Base-by-base conservation (phyloP, 2,797 vertebrate genomes). In the Semaprochilodus insignis region DNA sequence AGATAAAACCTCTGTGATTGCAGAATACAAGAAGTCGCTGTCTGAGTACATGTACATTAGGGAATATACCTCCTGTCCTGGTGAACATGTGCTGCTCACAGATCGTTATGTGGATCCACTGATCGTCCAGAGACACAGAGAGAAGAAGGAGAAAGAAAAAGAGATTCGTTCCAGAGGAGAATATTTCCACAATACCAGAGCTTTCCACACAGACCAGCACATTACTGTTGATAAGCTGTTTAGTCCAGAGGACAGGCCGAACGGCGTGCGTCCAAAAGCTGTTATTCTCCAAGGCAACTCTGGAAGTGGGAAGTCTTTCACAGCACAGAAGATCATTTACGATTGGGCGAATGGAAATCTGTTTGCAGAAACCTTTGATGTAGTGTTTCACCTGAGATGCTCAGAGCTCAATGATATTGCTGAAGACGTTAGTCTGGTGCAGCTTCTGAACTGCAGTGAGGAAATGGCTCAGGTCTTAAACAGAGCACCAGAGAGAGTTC, bases 201-300 rank as follows among this genome's bases (percentile, higher is more conserved):
- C 60, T 15, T 72, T 60, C 36, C 59, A 85, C 34, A 40, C 13
- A 19, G 65, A 60, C 62, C 19, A 77, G 55, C 57, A 51, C 59
- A 69, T 81, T 23, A 60, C 25, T 55, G 36, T 74, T 31, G n/a
- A 74, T 27, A 16, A 52, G 52, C 55, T 85, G 3, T 85, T 83
- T 1, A 23, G 40, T 44, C n/a, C 55, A 44, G 44, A 75, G 1
- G 59, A 36, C 7, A 51, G 55, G 4, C 25, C n/a, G 14, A 54
- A 27, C 57, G 74, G 27, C 54, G 8, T 40, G 2, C 2, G 63
- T 52, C 71, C 52, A 40, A 84, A 36, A 75, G 72, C 82, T 76
- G 77, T 88, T 27, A 84, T 86, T 63, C 75, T 86, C 8, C 85
- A 86, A 40, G 85, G 85, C 8, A 81, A 81, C 54, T 83, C 81